These are phyloP conservation scores for Rutpela maculata DNA, from an alignment of 2,888 invertebrate species.

Conservation along the genomic window DNA sequence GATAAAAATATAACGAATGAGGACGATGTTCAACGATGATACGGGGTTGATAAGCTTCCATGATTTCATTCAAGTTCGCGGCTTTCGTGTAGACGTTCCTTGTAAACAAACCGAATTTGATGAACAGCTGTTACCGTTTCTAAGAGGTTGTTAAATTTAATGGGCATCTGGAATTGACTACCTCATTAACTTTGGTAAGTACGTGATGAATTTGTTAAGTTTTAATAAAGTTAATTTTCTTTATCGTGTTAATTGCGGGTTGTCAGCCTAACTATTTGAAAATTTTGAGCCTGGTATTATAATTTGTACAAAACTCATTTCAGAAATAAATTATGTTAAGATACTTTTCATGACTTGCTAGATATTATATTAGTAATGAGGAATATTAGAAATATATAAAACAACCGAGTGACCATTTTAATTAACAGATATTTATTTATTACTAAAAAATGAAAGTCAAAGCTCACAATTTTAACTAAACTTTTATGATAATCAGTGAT, in stretches of 20 bases:
- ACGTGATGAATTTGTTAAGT: background rate
- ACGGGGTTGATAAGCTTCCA: conserved; percentile 43
- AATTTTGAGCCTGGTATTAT: background rate
- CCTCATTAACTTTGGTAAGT: conserved; percentile 26
- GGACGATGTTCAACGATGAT: conserved; percentile 47
- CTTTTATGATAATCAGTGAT: no score
- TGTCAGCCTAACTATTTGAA: background rate
- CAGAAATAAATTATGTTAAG: background rate
- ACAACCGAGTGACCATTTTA: no score
- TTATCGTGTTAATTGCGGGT: background rate
- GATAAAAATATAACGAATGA: conserved; percentile 44
- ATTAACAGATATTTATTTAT: background rate
- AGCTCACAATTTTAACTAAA: no score
- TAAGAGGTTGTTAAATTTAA: conserved; percentile 10
- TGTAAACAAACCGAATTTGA: conserved; percentile 36
- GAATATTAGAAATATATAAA: background rate
- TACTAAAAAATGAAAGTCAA: no score
- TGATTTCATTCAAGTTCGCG: conserved; percentile 47
- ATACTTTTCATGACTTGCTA: background rate
- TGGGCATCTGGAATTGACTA: background rate
- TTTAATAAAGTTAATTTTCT: background rate
- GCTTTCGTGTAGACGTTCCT: conserved; percentile 35
- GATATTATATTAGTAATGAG: background rate
- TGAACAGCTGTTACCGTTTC: conserved; percentile 46
- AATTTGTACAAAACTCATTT: background rate